These are phyloP conservation scores for Aldrovandia affinis DNA, from an alignment of 2,797 vertebrate genomes.

Conservation along the genomic window DNA sequence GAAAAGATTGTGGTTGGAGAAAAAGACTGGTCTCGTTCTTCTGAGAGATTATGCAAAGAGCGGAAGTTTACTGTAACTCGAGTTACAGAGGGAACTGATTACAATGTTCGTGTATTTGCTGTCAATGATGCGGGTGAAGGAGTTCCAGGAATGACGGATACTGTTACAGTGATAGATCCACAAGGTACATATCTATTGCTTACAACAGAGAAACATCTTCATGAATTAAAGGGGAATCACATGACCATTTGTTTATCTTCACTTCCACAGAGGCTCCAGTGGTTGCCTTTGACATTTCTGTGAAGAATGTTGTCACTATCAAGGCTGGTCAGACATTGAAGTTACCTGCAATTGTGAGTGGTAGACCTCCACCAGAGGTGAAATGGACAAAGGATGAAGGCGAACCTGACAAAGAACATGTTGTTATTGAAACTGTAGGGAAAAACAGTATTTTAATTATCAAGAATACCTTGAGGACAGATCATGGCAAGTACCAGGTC, in stretches of 20 bases:
- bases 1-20: slow-evolving; percentile 87
- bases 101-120: slow-evolving; percentile 87
- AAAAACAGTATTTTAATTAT: slow-evolving; percentile 84
- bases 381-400: slow-evolving; percentile 85
- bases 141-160: slow-evolving; percentile 88
- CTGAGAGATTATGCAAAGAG: slow-evolving; percentile 84
- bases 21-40: slow-evolving; percentile 95
- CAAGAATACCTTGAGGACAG: slow-evolving; percentile 84
- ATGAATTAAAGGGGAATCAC: background rate
- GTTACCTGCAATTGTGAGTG: slow-evolving; percentile 87
- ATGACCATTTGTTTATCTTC: slow-evolving; percentile 20
- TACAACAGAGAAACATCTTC: background rate
- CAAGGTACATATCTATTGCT: slow-evolving; percentile 76
- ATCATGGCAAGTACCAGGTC: slow-evolving; percentile 90
- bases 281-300: slow-evolving; percentile 87
- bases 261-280: slow-evolving; percentile 80
- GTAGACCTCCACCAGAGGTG: slow-evolving; percentile 86
- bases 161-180: slow-evolving; percentile 88
- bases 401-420: slow-evolving; percentile 86
- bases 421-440: slow-evolving; percentile 86
- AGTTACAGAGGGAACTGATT: slow-evolving; percentile 94
- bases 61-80: slow-evolving; percentile 85
- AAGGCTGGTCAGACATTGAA: slow-evolving; percentile 87
- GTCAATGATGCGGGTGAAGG: slow-evolving; percentile 93
- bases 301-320: slow-evolving; percentile 85